Base-by-base conservation (phyloP, 1,140 invertebrate species). In the Tetragnatha versicolor region DNA sequence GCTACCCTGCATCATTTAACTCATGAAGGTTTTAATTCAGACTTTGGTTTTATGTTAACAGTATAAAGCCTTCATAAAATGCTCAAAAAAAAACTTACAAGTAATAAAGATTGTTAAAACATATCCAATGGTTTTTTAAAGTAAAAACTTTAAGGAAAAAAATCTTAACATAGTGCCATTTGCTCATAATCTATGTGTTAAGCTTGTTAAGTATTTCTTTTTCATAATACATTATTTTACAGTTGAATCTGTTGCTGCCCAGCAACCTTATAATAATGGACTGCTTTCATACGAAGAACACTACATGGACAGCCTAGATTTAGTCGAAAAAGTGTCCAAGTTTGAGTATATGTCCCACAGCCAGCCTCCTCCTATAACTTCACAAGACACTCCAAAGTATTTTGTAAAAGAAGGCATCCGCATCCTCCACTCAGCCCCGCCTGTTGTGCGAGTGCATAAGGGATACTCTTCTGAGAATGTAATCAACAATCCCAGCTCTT, bases 271-370 rank as follows among this genome's bases (percentile, higher is more conserved):
- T 49, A 53, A 53, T 29, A 61, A 66, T 29, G 33, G 33, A 3
- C n/a, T 20, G 20, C 42, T 45, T 5, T 31, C 60, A 12, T 35
- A 37, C 22, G 31, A 20, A n/a, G 35, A 42, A 25, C 60, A 35
- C 3, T 77, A 79, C 33, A 47, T 79, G 31, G 83, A 84, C 72
- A 83, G 83, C 81, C 82, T 84, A 73, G 83, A 84, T 73, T 83
- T 84, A 80, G 83, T 84, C 31, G 83, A 82, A 45, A 84, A 84
- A 82, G 79, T 84, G 14, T 84, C 84, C n/a, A 81, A 82, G 55
- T 84, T 84, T 79, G 84, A 84, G 55, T 83, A 75, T 61, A 69
- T 84, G 37, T 75, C 83, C 7, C 79, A 83, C 69, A 82, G 75
- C 58, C 75, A 82, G 47, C 55, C 77, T n/a, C 58, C 63, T 22